Evolutionary conservation across 2,888 invertebrate species (phyloP), one percentile per base, ranked within the genome.

Genomic region (Amblyjoppa fuscipennis): DNA sequence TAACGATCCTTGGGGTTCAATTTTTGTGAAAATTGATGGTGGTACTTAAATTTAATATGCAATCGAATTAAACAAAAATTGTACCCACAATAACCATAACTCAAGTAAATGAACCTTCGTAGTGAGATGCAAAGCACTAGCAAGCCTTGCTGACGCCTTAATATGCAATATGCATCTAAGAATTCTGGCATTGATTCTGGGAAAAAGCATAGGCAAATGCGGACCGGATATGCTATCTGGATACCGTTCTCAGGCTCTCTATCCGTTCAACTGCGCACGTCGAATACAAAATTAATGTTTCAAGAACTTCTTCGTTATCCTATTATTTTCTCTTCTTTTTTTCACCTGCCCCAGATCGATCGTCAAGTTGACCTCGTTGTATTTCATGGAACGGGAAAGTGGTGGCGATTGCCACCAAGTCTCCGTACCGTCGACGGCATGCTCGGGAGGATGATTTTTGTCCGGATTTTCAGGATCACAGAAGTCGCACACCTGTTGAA

Each of bases 321-420:
- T 7, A 45, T 51, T n/a, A 41, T 20, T 45, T 73, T 61, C 49
- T 28, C 6, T 31, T 13, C 1, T 16, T 5, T 31, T 61, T 86
- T 93, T 95, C 95, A 99, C 99, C 97, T 99, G 99, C 91, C 98
- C 99, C 89, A 99, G 96, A 94, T 99, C 98, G 91, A 99, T 98
- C 91, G 99, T 99, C 86, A 99, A 96, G 95, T 99, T 99, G 93
- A 99, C 98, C 95, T 98, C 97, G 94, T 99, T 99, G 96, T 98
- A 99, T 94, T 98, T 98, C 96, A 98, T 98, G 81, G 99, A 99
- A 90, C 99, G 95, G 74, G 99, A 99, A 34, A 99, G 95, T 0
- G 99, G 99, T 0, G 99, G 99, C 93, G 98, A 98, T 95, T 99
- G 99, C 99, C 99, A 99, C 98, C 99, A 99, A 64, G 97, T 97